Conservation (phyloP, 2,113 vertebrate species). For the Hippotragus niger region DNA sequence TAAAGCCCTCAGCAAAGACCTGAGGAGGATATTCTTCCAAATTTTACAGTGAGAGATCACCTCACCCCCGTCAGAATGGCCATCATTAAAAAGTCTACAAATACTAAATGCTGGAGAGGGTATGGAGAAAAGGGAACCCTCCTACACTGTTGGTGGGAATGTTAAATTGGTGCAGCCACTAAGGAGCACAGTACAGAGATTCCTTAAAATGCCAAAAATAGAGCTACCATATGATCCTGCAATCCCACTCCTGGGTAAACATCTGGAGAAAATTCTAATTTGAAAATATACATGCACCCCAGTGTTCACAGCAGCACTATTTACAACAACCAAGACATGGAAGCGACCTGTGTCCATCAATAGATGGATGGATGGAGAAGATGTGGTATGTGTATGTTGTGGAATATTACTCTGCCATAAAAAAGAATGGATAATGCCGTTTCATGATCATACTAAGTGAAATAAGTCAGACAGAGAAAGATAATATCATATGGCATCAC, state of each 20-base stretch:
- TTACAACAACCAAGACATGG: neutral
- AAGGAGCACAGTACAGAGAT: neutral
- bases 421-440: neutral
- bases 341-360: neutral
- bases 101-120: neutral
- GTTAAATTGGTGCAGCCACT: neutral
- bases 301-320: neutral
- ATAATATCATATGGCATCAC: neutral
- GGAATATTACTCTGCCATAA: neutral
- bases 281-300: neutral
- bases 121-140: neutral
- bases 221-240: neutral
- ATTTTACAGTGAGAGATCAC: neutral
- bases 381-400: neutral
- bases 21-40: neutral
- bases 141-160: neutral
- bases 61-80: neutral
- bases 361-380: neutral
- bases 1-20: neutral
- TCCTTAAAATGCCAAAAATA: neutral
- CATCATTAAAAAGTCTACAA: neutral
- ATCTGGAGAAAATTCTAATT: neutral
- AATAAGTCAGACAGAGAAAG: neutral
- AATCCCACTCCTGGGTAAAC: neutral
- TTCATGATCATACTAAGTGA: neutral